Evolutionary conservation across 2,113 vertebrate genomes (phyloP).

Genomic region (Pantherophis guttatus): DNA sequence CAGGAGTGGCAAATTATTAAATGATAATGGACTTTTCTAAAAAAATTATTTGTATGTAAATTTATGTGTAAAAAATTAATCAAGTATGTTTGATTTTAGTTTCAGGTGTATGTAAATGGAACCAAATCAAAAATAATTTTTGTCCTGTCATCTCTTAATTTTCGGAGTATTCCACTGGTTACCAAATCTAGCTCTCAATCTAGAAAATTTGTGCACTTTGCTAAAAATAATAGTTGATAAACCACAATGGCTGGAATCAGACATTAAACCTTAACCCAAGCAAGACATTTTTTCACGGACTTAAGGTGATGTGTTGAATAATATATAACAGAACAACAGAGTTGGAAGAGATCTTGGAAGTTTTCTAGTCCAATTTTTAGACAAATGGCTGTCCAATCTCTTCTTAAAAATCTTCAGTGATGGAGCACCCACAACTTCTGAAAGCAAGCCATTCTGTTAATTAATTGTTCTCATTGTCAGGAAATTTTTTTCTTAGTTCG

Average conservation of each 20-base stretch:
- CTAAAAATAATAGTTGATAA: background rate
- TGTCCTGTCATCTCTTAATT: background rate
- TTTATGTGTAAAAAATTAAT: background rate
- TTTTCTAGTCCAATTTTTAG: no score
- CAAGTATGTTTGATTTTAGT: background rate
- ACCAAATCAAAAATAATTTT: background rate
- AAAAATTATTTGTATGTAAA: background rate
- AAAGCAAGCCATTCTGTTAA: no score
- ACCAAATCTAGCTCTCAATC: background rate
- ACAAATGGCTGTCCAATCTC: no score
- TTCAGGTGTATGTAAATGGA: background rate
- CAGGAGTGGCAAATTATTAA: background rate
- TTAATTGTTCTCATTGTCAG: no score
- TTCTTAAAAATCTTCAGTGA: no score
- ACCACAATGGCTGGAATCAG: background rate
- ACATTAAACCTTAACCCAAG: background rate
- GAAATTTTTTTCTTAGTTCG: no score
- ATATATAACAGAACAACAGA: background rate
- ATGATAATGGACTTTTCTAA: background rate
- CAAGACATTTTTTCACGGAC: no score
- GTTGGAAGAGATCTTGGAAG: no score
- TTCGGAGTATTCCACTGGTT: background rate
- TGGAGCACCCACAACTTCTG: no score
- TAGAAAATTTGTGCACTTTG: background rate
- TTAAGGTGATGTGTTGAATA: background rate